These are phyloP conservation scores for Machimus rusticus DNA, from an alignment of 2,888 invertebrate species.

Conservation along the genomic window DNA sequence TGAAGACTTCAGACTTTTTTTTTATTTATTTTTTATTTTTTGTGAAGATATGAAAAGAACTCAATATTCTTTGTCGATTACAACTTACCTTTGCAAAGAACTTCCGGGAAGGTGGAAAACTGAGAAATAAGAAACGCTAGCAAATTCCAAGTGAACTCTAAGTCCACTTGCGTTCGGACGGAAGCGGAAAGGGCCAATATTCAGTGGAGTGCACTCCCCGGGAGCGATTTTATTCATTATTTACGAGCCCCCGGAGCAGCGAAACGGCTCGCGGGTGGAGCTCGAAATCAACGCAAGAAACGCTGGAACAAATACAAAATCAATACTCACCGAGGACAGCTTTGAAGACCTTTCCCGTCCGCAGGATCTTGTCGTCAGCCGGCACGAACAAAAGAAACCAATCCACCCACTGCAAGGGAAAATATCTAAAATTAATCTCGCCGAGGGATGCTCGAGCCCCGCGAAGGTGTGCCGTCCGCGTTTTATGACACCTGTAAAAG, in stretches of 20 bases:
- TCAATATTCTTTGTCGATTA: background rate
- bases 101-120: background rate
- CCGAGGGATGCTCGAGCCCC: background rate
- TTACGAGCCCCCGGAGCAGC: background rate
- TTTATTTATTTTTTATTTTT: too few species aligned
- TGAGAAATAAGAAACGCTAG: background rate
- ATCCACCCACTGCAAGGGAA: slow-evolving; percentile 21
- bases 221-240: background rate
- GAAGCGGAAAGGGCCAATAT: background rate
- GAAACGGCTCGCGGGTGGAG: background rate
- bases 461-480: background rate
- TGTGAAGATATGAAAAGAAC: too few species aligned
- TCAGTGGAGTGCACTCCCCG: background rate
- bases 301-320: background rate
- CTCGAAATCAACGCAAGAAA: background rate
- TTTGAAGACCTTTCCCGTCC: background rate
- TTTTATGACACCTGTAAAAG: slow-evolving; percentile 31
- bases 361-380: background rate
- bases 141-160: background rate
- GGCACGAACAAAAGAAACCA: slow-evolving; percentile 20
- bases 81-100: background rate
- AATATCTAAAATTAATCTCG: slow-evolving; percentile 22
- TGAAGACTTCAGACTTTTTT: too few species aligned
- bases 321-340: slow-evolving; percentile 15
- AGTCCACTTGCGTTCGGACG: background rate